Evolutionary conservation across 2,888 invertebrate species (phyloP), one percentile per base, ranked within the genome.

Genomic region (Perizoma flavofasciatum): DNA sequence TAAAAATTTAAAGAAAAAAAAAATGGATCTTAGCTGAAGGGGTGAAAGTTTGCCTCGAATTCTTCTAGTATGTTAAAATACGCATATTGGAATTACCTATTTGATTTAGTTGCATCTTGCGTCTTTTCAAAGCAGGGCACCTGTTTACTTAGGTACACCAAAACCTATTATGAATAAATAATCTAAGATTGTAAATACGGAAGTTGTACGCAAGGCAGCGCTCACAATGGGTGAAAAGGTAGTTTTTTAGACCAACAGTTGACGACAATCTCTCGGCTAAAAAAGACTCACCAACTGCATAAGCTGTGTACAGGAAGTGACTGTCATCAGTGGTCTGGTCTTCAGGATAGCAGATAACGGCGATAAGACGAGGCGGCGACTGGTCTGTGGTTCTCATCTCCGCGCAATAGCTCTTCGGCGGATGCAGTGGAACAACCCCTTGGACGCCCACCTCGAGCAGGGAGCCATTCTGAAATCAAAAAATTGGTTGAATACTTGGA

Each of bases 391-490:
- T 65, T 75, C 74, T 78, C 82, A 88, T 85, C 34, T 92, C 92
- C 44, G 86, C 73, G 65, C 92, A 92, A 71, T 75, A 89, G 3
- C 47, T 56, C 1, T 69, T 68, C 0, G 86, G 75, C 0, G 53
- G 40, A 63, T 88, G 85, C 85, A 57, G 43, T 22, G 48, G 56
- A 6, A 49, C n/a, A 33, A 39, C 58, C 0, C 74, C 75, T 0
- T 74, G 78, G 0, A 60, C 4, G 0, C 81, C 67, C 11, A 85
- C 71, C 67, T 89, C 87, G 47, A 80, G 75, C 3, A 92, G 70
- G 0, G 85, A 86, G 1, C 86, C 92, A 68, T 92, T 85, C 92
- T 92, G 72, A 1, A 81, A 83, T 43, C 63, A 68, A 49, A 39
- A 46, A 48, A 11, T 9, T 8, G 22, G 22, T 22, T 22, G 3